Percentiles rank a stretch among this genome's conserved stretches.
Evolutionary conservation across 2,888 invertebrate genomes (phyloP).

Genomic region (Smittia sp.): DNA sequence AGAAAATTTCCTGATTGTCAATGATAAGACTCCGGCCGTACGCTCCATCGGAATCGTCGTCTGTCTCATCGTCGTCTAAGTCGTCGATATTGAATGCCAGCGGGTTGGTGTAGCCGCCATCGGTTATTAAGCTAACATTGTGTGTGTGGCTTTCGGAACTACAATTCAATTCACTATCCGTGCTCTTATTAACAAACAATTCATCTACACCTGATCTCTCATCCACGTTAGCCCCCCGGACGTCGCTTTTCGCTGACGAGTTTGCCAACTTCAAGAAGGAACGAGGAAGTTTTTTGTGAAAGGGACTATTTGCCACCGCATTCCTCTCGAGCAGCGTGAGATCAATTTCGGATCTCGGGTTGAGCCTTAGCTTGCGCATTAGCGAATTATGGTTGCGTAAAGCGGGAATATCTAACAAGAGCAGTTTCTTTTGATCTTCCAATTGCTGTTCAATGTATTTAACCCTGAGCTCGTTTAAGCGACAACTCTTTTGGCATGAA

Average conservation of each 20-base stretch:
- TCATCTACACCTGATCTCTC: constrained; percentile 41
- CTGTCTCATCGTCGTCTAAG: constrained; percentile 43
- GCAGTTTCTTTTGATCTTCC: constrained; percentile 53
- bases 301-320: constrained; percentile 3
- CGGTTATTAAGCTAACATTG: constrained; percentile 24
- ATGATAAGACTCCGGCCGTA: not conserved
- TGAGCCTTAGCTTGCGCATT: constrained; percentile 34
- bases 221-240: not conserved
- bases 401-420: constrained; percentile 53
- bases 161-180: constrained; percentile 17
- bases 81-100: constrained; percentile 18
- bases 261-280: constrained; percentile 13
- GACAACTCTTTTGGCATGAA: constrained; percentile 54
- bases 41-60: constrained; percentile 14
- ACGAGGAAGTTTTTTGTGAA: constrained; percentile 17
- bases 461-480: constrained; percentile 46
- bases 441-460: constrained; percentile 54
- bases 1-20: constrained; percentile 48
- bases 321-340: constrained; percentile 13
- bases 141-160: constrained; percentile 21
- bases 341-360: constrained; percentile 32
- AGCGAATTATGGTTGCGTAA: constrained; percentile 34
- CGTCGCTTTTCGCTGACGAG: not conserved
- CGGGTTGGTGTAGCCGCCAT: constrained; percentile 34
- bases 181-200: constrained; percentile 36